A percentile compares a stretch with the other conserved stretches of the same genome.
phyloP scores from a whole-genome alignment of 2,113 vertebrate species.

The Vulpes ferrilata region DNA sequence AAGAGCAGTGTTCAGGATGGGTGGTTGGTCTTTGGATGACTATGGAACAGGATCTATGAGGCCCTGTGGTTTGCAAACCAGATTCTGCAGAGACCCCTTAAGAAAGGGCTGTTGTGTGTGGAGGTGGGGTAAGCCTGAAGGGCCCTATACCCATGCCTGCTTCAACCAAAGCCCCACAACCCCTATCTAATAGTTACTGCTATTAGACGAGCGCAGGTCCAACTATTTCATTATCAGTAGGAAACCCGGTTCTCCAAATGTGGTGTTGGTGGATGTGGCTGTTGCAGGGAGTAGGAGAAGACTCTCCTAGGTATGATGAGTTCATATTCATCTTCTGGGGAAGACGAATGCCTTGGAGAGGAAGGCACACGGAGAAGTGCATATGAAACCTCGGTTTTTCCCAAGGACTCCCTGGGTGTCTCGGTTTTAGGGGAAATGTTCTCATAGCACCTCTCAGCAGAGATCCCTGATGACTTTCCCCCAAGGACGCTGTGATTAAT shows the following conservation, averaged over 20 bases:
- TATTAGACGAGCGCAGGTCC: not conserved
- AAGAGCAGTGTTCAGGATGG: not conserved
- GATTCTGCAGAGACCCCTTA: not conserved
- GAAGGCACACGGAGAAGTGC: conserved; percentile 41
- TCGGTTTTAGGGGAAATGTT: not conserved
- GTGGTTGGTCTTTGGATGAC: not conserved
- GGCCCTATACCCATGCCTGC: not conserved
- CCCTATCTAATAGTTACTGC: not conserved
- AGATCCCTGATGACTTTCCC: not conserved
- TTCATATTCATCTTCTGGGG: conserved; percentile 83
- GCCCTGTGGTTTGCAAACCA: not conserved
- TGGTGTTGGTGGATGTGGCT: accelerated
- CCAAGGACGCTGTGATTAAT: not conserved
- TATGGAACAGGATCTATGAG: not conserved
- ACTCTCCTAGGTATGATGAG: conserved; percentile 14
- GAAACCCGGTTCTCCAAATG: conserved; percentile 24
- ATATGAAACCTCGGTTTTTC: conserved; percentile 74
- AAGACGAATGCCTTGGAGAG: accelerated
- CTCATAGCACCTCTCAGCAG: conserved; percentile 65
- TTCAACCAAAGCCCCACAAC: not conserved
- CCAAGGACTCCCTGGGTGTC: not conserved
- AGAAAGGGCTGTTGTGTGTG: not conserved
- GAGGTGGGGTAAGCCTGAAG: not conserved
- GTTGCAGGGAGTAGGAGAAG: not conserved
- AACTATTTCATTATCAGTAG: not conserved